These are phyloP conservation scores for Lasius platythorax DNA, from an alignment of 2,888 invertebrate genomes.

Conservation along the genomic window DNA sequence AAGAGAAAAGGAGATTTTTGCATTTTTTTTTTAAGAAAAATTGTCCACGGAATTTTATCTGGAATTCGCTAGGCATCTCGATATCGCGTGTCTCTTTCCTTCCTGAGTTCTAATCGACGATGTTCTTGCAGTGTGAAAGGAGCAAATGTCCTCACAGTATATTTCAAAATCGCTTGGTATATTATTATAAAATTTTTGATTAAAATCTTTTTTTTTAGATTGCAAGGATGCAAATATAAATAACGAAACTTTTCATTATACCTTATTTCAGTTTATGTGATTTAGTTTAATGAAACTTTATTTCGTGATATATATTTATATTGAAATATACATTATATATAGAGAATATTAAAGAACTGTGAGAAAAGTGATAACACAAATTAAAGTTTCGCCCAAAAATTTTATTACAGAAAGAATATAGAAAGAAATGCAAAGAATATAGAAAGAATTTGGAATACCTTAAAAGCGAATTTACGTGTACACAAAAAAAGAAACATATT, in stretches of 20 bases:
- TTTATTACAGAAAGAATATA: neutral
- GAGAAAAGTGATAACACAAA: neutral
- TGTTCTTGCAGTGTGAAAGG: slow-evolving; percentile 25
- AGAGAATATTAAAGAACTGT: neutral
- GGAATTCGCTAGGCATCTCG: slow-evolving; percentile 27
- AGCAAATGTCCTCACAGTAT: slow-evolving; percentile 9
- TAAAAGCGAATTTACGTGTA: slow-evolving; percentile 18
- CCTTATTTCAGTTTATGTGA: neutral
- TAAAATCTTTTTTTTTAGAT: neutral
- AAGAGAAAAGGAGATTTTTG: neutral
- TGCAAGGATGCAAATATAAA: neutral
- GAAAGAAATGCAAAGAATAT: slow-evolving; percentile 1
- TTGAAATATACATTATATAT: neutral
- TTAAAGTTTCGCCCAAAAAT: neutral
- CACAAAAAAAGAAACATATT: neutral
- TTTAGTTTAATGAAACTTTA: neutral
- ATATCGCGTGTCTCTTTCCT: slow-evolving; percentile 16
- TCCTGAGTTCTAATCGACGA: slow-evolving; percentile 15
- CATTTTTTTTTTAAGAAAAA: slow-evolving; percentile 12
- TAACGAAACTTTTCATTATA: neutral
- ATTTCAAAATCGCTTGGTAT: slow-evolving; percentile 25
- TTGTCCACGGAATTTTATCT: slow-evolving; percentile 5
- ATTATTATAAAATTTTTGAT: slow-evolving; percentile 11
- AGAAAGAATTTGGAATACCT: neutral
- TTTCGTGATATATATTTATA: neutral